A percentile compares a stretch with the other conserved stretches of the same genome.
These are phyloP conservation scores for Parasteatoda lunata DNA, from an alignment of 2,888 invertebrate species.

Conservation along the genomic window DNA sequence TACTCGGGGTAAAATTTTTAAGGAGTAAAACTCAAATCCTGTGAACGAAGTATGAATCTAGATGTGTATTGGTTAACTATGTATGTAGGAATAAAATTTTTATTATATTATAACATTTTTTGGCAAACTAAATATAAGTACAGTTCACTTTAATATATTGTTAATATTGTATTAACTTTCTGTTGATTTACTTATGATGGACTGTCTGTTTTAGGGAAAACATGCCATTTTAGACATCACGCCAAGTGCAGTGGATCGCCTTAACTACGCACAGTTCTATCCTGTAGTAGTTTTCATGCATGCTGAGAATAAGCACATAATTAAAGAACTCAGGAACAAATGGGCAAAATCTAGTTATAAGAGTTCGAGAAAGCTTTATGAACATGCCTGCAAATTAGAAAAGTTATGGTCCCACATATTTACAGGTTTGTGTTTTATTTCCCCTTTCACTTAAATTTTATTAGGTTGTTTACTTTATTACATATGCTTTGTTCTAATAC, in stretches of 20 bases:
- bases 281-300: conserved; percentile 97
- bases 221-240: conserved; percentile 97
- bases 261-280: conserved; percentile 98
- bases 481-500: background rate
- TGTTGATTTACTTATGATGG: too few species aligned
- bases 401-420: conserved; percentile 97
- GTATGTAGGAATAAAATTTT: too few species aligned
- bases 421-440: conserved; percentile 77
- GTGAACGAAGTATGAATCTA: too few species aligned
- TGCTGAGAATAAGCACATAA: conserved; percentile 93
- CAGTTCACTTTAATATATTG: too few species aligned
- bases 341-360: conserved; percentile 74
- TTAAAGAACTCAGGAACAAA: conserved; percentile 92
- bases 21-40: too few species aligned
- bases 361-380: conserved; percentile 90
- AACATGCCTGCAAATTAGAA: conserved; percentile 95
- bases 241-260: conserved; percentile 95
- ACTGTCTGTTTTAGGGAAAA: conserved; percentile 79
- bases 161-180: too few species aligned
- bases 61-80: too few species aligned
- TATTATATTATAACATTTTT: too few species aligned
- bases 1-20: too few species aligned
- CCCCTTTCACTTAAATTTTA: background rate
- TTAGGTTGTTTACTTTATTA: background rate
- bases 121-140: too few species aligned